Evolutionary conservation across 2,888 invertebrate species (phyloP).

Genomic region (Pomacea canaliculata): DNA sequence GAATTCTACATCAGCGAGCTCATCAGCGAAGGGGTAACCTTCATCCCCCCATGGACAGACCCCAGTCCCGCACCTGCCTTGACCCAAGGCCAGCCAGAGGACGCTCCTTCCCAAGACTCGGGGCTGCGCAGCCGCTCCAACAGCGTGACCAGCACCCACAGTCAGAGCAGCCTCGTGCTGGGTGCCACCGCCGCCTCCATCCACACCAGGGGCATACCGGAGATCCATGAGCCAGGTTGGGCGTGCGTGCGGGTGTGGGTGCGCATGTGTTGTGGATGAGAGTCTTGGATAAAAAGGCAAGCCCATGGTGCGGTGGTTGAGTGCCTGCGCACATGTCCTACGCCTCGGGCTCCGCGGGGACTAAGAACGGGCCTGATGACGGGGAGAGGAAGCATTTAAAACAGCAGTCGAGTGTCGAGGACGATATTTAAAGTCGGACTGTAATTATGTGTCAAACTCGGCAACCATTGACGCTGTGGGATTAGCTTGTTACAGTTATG

Average conservation of each 20-base stretch:
- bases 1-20: constrained; percentile 88
- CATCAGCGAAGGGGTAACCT: constrained; percentile 80
- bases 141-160: constrained; percentile 46
- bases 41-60: constrained; percentile 76
- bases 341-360: no score
- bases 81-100: constrained; percentile 34
- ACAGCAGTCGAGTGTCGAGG: no score
- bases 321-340: no score
- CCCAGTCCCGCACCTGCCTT: constrained; percentile 24
- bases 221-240: constrained; percentile 2
- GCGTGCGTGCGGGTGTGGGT: not conserved
- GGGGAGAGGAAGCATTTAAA: no score
- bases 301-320: no score
- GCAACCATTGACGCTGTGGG: no score
- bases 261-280: not conserved
- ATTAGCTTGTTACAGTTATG: no score
- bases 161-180: constrained; percentile 64
- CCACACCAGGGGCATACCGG: constrained; percentile 16
- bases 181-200: constrained; percentile 69
- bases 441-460: no score
- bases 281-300: no score
- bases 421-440: no score
- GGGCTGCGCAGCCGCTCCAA: constrained; percentile 57
- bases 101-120: constrained; percentile 58
- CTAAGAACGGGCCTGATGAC: no score